Conservation (phyloP, 1,140 invertebrate genomes). For the Chironomus tepperi region DNA sequence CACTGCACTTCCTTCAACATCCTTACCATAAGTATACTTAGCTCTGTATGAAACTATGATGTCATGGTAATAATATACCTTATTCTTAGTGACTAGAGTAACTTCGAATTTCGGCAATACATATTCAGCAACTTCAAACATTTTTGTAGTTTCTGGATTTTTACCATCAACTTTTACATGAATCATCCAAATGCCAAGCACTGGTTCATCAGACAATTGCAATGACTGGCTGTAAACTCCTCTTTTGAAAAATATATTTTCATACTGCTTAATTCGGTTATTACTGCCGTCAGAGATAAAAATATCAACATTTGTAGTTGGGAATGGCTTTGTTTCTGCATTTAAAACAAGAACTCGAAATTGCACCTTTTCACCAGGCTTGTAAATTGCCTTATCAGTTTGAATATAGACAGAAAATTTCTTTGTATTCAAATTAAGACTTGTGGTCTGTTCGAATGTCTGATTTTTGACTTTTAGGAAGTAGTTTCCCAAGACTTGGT, state of each 20-base stretch:
- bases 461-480: not conserved
- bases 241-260: not conserved
- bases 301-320: not conserved
- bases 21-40: not conserved
- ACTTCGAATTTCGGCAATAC: not conserved
- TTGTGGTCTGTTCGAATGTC: not conserved
- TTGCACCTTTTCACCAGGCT: slow-evolving; percentile 73
- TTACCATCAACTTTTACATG: not conserved
- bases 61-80: not conserved
- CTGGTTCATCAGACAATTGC: not conserved
- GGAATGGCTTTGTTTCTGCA: slow-evolving; percentile 56
- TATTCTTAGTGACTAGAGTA: not conserved
- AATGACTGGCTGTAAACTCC: not conserved
- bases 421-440: slow-evolving; percentile 46
- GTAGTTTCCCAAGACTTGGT: not conserved
- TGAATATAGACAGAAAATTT: slow-evolving; percentile 88
- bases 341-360: slow-evolving; percentile 76
- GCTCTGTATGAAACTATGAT: not conserved
- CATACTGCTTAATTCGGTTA: not conserved
- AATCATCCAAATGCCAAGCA: not conserved
- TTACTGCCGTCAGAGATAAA: not conserved
- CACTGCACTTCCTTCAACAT: not conserved
- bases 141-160: not conserved
- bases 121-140: not conserved
- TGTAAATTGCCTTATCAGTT: slow-evolving; percentile 90